phyloP scores from a whole-genome alignment of 2,797 vertebrate genomes.

The Muscicapa comitata region DNA sequence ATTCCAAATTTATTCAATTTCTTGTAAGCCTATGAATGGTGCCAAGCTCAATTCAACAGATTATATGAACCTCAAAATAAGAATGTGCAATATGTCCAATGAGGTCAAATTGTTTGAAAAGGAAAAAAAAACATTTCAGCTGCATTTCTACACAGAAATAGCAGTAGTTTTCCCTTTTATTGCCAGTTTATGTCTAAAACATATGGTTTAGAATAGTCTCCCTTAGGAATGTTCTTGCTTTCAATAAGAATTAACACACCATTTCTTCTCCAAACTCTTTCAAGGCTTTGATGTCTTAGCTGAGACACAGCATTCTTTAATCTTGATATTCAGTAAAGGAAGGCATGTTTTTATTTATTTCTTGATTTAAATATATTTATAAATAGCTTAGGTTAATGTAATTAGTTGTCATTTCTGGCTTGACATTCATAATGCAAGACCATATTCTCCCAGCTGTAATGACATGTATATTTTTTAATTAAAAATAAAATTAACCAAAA shows the following conservation, averaged over 20 bases:
- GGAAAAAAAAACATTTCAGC: neutral
- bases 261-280: constrained; percentile 44
- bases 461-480: neutral
- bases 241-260: constrained; percentile 51
- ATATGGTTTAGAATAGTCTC: neutral
- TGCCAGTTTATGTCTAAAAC: constrained; percentile 47
- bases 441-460: neutral
- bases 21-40: neutral
- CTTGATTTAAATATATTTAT: constrained; percentile 21
- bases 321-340: constrained; percentile 24
- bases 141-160: neutral
- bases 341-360: constrained; percentile 17
- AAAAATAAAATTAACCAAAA: neutral
- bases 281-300: constrained; percentile 47
- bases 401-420: neutral
- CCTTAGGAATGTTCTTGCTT: constrained; percentile 34
- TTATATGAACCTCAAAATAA: constrained; percentile 13
- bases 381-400: neutral
- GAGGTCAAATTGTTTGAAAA: constrained; percentile 29
- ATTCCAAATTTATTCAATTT: neutral
- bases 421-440: neutral
- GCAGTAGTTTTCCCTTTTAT: constrained; percentile 24
- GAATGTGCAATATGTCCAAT: neutral
- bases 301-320: constrained; percentile 20
- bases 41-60: neutral